These are phyloP conservation scores for Elanus axillaris DNA, from an alignment of 2,113 vertebrate genomes.

Conservation along the genomic window DNA sequence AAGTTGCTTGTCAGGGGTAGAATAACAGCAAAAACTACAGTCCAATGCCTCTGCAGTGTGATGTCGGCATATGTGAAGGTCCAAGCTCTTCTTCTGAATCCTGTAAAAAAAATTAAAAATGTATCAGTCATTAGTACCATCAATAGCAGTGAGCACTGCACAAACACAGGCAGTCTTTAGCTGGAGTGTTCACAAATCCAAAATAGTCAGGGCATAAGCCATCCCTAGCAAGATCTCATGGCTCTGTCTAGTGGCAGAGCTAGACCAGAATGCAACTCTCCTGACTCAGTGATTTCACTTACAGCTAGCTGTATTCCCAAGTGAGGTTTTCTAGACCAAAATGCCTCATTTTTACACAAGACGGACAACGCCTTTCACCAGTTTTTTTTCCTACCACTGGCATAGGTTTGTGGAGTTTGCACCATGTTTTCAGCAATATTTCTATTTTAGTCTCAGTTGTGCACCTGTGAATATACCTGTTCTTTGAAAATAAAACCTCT, in stretches of 20 bases:
- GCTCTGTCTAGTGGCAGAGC: background rate
- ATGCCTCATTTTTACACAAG: background rate
- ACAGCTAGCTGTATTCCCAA: background rate
- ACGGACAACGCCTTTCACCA: background rate
- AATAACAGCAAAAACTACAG: slow-evolving; percentile 68
- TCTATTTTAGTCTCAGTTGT: background rate
- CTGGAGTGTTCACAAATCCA: background rate
- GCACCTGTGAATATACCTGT: background rate
- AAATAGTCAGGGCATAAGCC: background rate
- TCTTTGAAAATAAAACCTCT: background rate
- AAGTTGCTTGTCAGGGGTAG: slow-evolving; percentile 69
- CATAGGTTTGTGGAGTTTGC: background rate
- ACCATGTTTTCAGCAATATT: background rate
- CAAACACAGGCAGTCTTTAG: background rate
- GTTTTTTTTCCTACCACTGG: background rate
- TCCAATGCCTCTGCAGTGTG: slow-evolving; percentile 69
- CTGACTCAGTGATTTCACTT: background rate
- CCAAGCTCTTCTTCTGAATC: slow-evolving; percentile 80
- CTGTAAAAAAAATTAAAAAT: background rate
- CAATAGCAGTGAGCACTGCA: background rate
- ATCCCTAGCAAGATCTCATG: background rate
- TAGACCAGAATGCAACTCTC: background rate
- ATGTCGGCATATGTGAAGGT: slow-evolving; percentile 64
- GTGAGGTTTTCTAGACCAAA: background rate
- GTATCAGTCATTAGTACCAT: background rate